Percentiles rank a stretch among this genome's conserved stretches.
These are phyloP conservation scores for Odontothrips loti DNA, from an alignment of 2,888 invertebrate genomes.

Conservation along the genomic window DNA sequence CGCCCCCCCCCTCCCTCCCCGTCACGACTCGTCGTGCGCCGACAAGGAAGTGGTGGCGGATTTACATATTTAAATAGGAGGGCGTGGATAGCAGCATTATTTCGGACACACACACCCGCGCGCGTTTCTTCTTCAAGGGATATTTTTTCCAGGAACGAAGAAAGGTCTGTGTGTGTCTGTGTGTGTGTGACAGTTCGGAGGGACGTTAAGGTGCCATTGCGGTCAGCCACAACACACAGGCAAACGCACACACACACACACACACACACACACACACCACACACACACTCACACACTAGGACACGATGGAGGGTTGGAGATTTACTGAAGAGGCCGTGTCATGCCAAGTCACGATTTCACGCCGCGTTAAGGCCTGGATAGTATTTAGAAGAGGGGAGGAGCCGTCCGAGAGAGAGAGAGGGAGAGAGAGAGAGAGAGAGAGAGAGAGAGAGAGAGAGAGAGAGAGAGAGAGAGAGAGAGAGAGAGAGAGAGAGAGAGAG, in stretches of 20 bases:
- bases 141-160: too few species aligned
- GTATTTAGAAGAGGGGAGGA: slow-evolving; percentile 6
- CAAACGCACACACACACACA: neutral
- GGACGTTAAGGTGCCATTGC: too few species aligned
- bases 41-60: neutral
- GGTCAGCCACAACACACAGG: neutral
- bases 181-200: neutral
- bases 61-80: slow-evolving; percentile 22
- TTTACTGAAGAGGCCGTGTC: neutral
- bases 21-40: too few species aligned
- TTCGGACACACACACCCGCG: too few species aligned
- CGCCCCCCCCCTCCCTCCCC: too few species aligned
- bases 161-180: too few species aligned
- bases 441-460: slow-evolving; percentile 41
- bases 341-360: slow-evolving; percentile 9
- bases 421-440: slow-evolving; percentile 32
- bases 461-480: slow-evolving; percentile 28
- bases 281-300: neutral
- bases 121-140: too few species aligned
- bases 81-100: neutral
- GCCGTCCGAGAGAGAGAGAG: neutral
- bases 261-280: neutral
- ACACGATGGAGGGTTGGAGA: neutral
- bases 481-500: too few species aligned
- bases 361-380: neutral